Conservation (phyloP, 2,113 vertebrate genomes). For the Eptesicus fuscus region DNA sequence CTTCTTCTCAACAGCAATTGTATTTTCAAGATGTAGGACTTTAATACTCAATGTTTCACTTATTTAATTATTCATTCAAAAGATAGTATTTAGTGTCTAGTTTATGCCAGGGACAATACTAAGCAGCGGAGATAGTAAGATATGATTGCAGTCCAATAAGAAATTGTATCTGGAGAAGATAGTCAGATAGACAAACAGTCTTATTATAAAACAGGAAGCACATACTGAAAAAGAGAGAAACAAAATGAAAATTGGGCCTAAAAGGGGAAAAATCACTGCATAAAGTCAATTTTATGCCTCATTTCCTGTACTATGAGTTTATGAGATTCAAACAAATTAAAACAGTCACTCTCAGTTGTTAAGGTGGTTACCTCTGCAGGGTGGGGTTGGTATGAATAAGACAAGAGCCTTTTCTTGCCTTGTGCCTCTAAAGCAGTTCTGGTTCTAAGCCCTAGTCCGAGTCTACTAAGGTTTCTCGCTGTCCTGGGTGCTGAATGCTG, state of each 20-base stretch:
- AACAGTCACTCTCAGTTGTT: not conserved
- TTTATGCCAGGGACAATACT: not conserved
- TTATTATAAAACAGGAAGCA: not conserved
- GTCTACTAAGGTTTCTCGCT: not conserved
- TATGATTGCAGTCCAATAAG: not conserved
- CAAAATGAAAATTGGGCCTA: not conserved
- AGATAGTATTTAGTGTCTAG: not conserved
- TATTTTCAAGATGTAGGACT: not conserved
- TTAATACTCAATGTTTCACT: not conserved
- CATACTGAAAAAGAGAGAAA: not conserved
- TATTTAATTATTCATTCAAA: not conserved
- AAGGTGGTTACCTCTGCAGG: not conserved
- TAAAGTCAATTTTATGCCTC: not conserved
- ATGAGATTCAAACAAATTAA: not conserved
- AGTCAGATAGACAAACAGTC: not conserved
- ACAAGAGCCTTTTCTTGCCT: not conserved
- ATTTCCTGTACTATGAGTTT: not conserved
- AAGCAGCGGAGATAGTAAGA: not conserved
- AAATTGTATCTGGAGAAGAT: constrained; percentile 1
- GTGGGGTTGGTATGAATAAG: not conserved
- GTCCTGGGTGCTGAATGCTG: not conserved
- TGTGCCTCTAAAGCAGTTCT: not conserved
- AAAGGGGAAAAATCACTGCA: not conserved
- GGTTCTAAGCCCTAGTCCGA: not conserved
- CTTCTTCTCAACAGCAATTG: not conserved